Evolutionary conservation across 2,888 invertebrate species (phyloP), one percentile per base, ranked within the genome.

Genomic region (Sericinus montela): DNA sequence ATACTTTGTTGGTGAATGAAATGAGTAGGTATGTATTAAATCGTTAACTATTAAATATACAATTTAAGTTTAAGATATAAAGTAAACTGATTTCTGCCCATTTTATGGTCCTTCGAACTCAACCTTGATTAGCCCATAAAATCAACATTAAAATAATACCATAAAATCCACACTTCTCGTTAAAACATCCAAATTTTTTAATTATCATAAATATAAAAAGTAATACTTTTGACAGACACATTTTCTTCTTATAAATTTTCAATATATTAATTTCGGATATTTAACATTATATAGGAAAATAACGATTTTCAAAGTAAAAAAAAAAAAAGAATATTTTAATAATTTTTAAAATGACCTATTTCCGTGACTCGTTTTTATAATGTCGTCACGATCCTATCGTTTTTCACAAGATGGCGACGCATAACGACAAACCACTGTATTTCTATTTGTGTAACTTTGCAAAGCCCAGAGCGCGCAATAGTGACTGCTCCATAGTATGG

Each of bases 321-420:
- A n/a, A n/a, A n/a, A n/a, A 3, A 5, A 13, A 32, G 13, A 19
- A 23, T 36, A 44, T 47, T 63, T 60, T 57, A 53, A 57, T 54
- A 61, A 55, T 54, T 42, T 60, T 58, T 60, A 52, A 57, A 55
- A 54, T 79, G 79, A 80, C 76, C 80, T 69, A 79, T 69, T 79
- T 82, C 62, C 60, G 63, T 68, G 64, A 69, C 71, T 73, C 76
- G 75, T 76, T 78, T 83, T 84, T 79, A 82, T 84, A 71, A 72
- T 74, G 74, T 75, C 80, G 82, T 80, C 78, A 79, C 66, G 73
- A 84, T 87, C 77, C 86, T 88, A 87, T 88, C 86, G 80, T 84
- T 88, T 87, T 87, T 87, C 87, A 87, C 88, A 88, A 88, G 86
- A 88, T 88, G 88, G 88, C 88, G 88, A 79, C 87, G 80, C 77